Evolutionary conservation across 2,113 vertebrate genomes (phyloP).

Genomic region (Neopipo cinnamomea): DNA sequence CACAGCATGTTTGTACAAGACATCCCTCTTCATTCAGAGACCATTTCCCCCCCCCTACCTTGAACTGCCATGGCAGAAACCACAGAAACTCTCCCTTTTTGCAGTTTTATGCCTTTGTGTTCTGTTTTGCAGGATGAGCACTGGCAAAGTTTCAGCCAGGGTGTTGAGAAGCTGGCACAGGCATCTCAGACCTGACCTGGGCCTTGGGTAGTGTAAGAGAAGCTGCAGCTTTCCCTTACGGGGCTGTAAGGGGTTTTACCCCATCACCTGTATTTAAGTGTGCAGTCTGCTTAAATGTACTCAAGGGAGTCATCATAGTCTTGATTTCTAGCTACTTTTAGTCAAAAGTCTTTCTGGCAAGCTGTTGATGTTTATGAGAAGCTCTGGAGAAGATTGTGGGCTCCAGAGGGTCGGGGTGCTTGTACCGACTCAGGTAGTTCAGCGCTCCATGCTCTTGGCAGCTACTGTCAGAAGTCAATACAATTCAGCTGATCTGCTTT

Average conservation of each 20-base stretch:
- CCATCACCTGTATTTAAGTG: not conserved
- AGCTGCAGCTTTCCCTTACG: not conserved
- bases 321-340: not conserved
- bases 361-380: not conserved
- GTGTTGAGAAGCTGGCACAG: not conserved
- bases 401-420: not conserved
- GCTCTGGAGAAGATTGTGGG: not conserved
- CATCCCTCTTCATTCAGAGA: not conserved
- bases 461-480: not conserved
- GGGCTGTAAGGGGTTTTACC: not conserved
- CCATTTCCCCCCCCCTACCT: not conserved
- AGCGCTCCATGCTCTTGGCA: not conserved
- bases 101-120: not conserved
- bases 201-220: not conserved
- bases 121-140: not conserved
- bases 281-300: not conserved
- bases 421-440: not conserved
- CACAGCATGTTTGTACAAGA: not conserved
- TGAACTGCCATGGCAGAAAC: not conserved
- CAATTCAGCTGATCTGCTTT: not conserved
- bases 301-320: not conserved
- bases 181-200: not conserved
- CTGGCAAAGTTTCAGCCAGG: not conserved
- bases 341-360: not conserved
- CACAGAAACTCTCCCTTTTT: not conserved